These are phyloP conservation scores for Epistrophe grossulariae DNA, from an alignment of 2,888 invertebrate species.

Conservation along the genomic window DNA sequence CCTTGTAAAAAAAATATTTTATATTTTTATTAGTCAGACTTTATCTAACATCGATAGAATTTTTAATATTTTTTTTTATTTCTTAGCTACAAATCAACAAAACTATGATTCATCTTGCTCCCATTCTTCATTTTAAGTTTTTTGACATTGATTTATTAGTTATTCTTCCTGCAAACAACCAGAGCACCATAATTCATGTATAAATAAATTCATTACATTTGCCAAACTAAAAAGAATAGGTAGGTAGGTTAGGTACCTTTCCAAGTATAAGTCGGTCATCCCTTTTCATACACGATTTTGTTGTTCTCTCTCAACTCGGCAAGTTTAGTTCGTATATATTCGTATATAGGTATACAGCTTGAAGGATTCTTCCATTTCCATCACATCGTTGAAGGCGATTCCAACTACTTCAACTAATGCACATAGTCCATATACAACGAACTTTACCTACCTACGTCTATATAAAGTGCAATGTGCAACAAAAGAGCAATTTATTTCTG, in stretches of 20 bases:
- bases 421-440: background rate
- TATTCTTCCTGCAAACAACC: slow-evolving; percentile 3
- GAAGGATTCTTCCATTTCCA: slow-evolving; percentile 2
- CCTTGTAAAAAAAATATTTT: background rate
- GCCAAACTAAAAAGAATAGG: slow-evolving; percentile 14
- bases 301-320: background rate
- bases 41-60: background rate
- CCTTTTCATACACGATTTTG: background rate
- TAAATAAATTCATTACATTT: slow-evolving; percentile 37
- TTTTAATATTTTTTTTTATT: background rate
- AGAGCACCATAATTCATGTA: slow-evolving; percentile 20
- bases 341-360: background rate
- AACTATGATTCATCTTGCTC: slow-evolving; percentile 26
- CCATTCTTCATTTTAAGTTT: slow-evolving; percentile 26
- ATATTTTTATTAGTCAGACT: background rate
- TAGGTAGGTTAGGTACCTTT: no score
- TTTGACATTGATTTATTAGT: slow-evolving; percentile 66
- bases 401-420: slow-evolving; percentile 15
- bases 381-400: background rate
- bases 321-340: slow-evolving; percentile 1
- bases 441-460: background rate
- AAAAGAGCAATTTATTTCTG: background rate
- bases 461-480: background rate
- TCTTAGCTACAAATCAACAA: background rate
- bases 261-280: no score